A percentile compares a stretch with the other conserved stretches of the same genome.
Evolutionary conservation across 2,113 vertebrate genomes (phyloP).

Genomic region (Macaca nemestrina): DNA sequence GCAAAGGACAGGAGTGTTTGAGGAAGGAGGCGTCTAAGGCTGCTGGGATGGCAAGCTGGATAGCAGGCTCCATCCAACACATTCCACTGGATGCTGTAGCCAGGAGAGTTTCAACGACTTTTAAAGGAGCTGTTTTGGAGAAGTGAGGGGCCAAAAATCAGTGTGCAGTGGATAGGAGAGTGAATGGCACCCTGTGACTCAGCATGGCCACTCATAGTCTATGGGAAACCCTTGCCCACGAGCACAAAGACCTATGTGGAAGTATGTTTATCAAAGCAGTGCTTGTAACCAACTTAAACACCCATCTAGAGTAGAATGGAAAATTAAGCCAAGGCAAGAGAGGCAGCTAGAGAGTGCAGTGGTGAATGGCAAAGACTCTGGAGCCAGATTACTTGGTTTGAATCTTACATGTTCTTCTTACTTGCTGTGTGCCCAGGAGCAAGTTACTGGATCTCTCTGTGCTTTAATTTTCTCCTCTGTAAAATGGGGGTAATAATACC

Average conservation of each 20-base stretch:
- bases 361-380: background rate
- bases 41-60: background rate
- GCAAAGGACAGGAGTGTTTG: background rate
- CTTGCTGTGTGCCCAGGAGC: background rate
- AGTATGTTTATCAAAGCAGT: background rate
- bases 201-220: background rate
- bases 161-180: background rate
- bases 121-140: background rate
- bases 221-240: background rate
- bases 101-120: background rate
- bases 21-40: background rate
- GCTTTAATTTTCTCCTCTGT: background rate
- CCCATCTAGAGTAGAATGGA: background rate
- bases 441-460: background rate
- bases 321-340: background rate
- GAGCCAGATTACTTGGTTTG: background rate
- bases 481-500: background rate
- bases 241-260: background rate
- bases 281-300: background rate
- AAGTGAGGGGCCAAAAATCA: background rate
- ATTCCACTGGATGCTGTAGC: too few relatives aligned
- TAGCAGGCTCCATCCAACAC: background rate
- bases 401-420: background rate
- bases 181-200: background rate
- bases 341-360: background rate